A percentile compares a stretch with the other conserved stretches of the same genome.
Evolutionary conservation across 2,113 vertebrate genomes (phyloP).

Genomic region (Clarias gariepinus): DNA sequence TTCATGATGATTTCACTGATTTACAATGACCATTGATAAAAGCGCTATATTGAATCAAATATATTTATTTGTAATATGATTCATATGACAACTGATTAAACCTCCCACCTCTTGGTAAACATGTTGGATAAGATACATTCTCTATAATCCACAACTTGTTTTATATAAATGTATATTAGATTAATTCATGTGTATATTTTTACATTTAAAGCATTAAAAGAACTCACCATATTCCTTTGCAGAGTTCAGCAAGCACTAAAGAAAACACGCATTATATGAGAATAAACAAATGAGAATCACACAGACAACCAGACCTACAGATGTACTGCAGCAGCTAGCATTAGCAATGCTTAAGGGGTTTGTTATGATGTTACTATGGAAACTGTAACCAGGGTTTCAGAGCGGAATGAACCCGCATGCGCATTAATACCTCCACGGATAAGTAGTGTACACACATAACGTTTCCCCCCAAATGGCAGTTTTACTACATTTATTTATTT

Average conservation of each 20-base stretch:
- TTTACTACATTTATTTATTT: too few species aligned
- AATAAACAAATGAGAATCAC: not conserved
- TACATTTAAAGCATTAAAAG: not conserved
- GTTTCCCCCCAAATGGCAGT: too few species aligned
- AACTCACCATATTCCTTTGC: not conserved
- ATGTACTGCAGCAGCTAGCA: not conserved
- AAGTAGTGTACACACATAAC: too few species aligned
- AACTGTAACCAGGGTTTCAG: constrained; percentile 12
- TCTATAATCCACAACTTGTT: not conserved
- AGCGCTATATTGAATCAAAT: not conserved
- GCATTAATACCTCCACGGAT: not conserved
- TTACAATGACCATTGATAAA: too few species aligned
- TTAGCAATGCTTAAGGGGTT: not conserved
- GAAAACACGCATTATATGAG: not conserved
- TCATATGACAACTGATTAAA: not conserved
- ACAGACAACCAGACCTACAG: not conserved
- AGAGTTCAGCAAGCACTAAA: not conserved
- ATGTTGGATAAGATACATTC: not conserved
- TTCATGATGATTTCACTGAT: too few species aligned
- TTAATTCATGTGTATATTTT: not conserved
- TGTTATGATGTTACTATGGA: constrained; percentile 31
- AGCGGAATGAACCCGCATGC: not conserved
- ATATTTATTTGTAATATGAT: not conserved
- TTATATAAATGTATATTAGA: not conserved
- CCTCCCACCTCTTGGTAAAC: not conserved